Percentiles rank a stretch among this genome's conserved stretches.
Evolutionary conservation across 2,113 vertebrate genomes (phyloP).

Genomic region (Pachycephala philippinensis): DNA sequence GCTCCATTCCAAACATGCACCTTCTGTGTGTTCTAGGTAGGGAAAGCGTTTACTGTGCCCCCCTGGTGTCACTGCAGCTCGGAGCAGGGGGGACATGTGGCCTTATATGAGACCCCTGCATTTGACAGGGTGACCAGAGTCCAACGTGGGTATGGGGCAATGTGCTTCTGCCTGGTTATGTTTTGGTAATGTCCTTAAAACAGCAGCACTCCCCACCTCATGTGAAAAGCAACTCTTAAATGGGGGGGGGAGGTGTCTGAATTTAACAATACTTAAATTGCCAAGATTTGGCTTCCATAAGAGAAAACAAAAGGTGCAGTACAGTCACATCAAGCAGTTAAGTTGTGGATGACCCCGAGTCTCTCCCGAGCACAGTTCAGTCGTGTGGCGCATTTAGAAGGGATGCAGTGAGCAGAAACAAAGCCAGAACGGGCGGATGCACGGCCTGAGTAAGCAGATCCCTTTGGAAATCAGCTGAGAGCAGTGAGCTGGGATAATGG

Average conservation of each 20-base stretch:
- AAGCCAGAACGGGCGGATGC: background rate
- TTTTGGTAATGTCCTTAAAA: background rate
- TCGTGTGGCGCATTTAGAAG: background rate
- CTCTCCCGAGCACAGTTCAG: background rate
- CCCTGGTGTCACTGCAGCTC: background rate
- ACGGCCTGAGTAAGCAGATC: background rate
- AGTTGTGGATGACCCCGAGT: background rate
- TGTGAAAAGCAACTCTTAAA: background rate
- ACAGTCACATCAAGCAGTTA: background rate
- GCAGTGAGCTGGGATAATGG: background rate
- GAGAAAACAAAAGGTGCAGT: background rate
- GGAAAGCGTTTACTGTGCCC: background rate
- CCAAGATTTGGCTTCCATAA: background rate
- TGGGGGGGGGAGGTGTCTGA: background rate
- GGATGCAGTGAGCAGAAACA: background rate
- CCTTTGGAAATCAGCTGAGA: background rate
- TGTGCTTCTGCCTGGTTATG: background rate
- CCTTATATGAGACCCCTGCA: background rate
- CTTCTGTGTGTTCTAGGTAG: rapidly evolving
- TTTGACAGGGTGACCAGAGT: background rate
- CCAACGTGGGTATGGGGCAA: background rate
- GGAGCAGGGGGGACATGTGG: background rate
- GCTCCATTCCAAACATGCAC: background rate
- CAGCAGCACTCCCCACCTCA: background rate
- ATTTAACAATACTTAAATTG: background rate